Evolutionary conservation across 2,113 vertebrate species (phyloP).

Genomic region (Nerophis ophidion): DNA sequence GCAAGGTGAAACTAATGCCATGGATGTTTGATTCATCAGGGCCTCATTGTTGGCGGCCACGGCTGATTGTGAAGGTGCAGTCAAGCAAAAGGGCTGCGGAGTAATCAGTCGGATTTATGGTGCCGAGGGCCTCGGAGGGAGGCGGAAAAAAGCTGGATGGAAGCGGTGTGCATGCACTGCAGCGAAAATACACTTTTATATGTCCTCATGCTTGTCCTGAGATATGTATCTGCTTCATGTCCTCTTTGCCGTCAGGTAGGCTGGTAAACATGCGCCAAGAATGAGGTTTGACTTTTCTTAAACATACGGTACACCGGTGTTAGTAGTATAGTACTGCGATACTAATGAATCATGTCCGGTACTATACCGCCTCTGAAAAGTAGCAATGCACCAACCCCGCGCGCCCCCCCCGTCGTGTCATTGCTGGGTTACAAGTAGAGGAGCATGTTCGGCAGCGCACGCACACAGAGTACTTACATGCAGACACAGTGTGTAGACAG

Average conservation of each 20-base stretch:
- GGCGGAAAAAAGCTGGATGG: slow-evolving; percentile 70
- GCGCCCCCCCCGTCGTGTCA: no score
- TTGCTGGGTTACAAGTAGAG: no score
- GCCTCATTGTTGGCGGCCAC: slow-evolving; percentile 97
- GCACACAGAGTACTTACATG: no score
- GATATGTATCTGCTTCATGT: not conserved
- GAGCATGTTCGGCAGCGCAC: no score
- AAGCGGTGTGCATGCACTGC: slow-evolving; percentile 76
- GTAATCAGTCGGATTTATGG: slow-evolving; percentile 99
- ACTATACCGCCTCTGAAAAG: no score
- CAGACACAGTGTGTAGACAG: no score
- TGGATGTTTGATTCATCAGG: slow-evolving; percentile 99
- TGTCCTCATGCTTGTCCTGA: not conserved
- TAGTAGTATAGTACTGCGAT: no score
- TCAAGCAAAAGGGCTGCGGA: slow-evolving; percentile 96
- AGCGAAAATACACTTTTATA: slow-evolving; percentile 22
- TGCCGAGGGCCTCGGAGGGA: slow-evolving; percentile 61
- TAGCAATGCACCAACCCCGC: no score
- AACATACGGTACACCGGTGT: no score
- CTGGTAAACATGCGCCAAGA: not conserved
- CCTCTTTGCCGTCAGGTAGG: not conserved
- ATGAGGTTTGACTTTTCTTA: no score
- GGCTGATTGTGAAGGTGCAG: slow-evolving; percentile 98
- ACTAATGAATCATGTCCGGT: no score
- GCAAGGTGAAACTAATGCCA: slow-evolving; percentile 99